A percentile compares a stretch with the other conserved stretches of the same genome.
These are phyloP conservation scores for Parotocinclus haroldoi DNA, from an alignment of 2,797 vertebrate species.

Conservation along the genomic window DNA sequence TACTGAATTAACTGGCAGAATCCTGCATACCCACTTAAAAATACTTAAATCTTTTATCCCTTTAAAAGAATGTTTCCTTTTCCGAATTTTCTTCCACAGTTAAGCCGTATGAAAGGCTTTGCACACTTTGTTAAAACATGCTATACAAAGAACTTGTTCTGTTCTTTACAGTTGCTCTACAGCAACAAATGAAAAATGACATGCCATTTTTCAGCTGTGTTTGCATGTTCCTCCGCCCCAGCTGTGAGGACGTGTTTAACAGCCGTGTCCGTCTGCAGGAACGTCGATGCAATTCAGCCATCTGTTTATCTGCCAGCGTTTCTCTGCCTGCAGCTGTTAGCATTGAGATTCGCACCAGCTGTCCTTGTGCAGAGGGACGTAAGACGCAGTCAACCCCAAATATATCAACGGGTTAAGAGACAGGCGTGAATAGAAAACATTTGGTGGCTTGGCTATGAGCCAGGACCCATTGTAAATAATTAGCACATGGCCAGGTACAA, in stretches of 20 bases:
- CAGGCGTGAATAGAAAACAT: neutral
- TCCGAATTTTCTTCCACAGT: no score
- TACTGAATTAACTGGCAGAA: no score
- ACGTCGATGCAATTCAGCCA: constrained; percentile 21
- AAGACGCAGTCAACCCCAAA: constrained; percentile 10
- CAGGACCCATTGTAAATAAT: constrained; percentile 10
- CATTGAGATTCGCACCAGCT: constrained; percentile 23
- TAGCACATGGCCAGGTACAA: neutral
- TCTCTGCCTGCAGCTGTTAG: constrained; percentile 22
- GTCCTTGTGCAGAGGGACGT: constrained; percentile 21
- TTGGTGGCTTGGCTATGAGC: neutral
- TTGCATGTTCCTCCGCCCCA: constrained; percentile 1
- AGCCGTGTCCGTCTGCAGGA: constrained; percentile 21
- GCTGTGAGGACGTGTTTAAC: constrained; percentile 31
- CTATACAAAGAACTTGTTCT: no score
- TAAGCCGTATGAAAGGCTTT: no score
- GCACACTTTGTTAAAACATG: neutral
- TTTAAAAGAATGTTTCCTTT: no score
- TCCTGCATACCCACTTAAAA: no score
- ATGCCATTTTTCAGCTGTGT: neutral
- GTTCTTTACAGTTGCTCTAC: constrained; percentile 2
- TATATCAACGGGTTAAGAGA: constrained; percentile 15
- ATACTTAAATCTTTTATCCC: no score
- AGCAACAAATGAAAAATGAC: constrained; percentile 11
- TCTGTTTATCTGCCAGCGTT: constrained; percentile 35